Evolutionary conservation across 2,888 invertebrate genomes (phyloP), one percentile per base, ranked within the genome.

Genomic region (Lycaena phlaeas): DNA sequence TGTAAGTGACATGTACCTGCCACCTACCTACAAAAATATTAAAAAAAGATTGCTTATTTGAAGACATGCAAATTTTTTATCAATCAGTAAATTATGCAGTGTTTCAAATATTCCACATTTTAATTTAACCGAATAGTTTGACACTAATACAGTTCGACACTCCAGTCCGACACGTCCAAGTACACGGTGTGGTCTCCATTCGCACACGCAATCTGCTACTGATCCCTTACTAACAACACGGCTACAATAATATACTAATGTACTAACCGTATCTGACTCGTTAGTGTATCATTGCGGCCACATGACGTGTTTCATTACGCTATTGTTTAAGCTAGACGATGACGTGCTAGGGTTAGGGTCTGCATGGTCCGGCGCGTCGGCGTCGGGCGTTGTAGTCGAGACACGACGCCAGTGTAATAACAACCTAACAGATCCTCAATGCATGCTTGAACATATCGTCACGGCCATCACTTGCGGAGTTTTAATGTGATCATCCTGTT

Each of bases 141-240:
- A 34, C 34, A 27, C 12, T 3, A 34, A 12, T 17, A 34, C 34
- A 34, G 31, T 14, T n/a, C 15, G 15, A 30, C 25, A 39, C 11
- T 25, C n/a, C 26, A 39, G 26, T 39, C 26, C 11, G 26, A 39
- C 39, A 37, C 27, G 27, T 17, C 17, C 26, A 54, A 67, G 59
- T 61, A 74, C 77, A 78, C 79, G 72, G 77, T 79, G 78, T 79
- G 79, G 77, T 74, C 70, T 76, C 73, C 79, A 78, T 75, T 68
- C 75, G 74, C 79, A 77, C 72, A 72, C 69, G 78, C 81, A 78
- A 77, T 70, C 61, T 68, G 81, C 81, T 78, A 74, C 63, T 66
- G 59, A 56, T 67, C 68, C 74, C 68, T 58, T 78, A 81, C 81
- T 79, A 82, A 79, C 81, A 69, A 67, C 36, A 40, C 60, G 71